Percentiles rank a stretch among this genome's conserved stretches.
These are phyloP conservation scores for Ptychoptera contaminata DNA, from an alignment of 2,888 invertebrate species.

Conservation along the genomic window DNA sequence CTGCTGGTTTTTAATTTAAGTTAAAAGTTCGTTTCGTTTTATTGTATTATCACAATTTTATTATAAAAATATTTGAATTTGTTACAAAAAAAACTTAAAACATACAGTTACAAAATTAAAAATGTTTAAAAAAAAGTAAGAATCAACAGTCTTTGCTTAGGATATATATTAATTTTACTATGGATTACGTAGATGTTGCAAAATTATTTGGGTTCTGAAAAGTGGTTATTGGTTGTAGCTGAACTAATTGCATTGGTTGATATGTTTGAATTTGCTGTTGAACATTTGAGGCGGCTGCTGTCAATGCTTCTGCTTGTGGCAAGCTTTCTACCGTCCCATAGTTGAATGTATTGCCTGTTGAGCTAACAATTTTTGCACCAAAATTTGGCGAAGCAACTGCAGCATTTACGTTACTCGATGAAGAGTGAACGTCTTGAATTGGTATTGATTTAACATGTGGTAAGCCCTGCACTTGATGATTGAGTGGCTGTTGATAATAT, in stretches of 20 bases:
- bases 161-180: not conserved
- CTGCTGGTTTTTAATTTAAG: no score
- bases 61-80: no score
- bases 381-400: not conserved
- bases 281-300: not conserved
- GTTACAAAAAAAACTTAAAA: no score
- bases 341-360: not conserved
- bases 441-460: no score
- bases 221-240: slow-evolving; percentile 3
- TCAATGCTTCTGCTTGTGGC: slow-evolving; percentile 7
- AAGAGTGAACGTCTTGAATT: not conserved
- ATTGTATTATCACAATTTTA: no score
- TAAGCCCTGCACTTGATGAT: not conserved
- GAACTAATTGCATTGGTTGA: slow-evolving; percentile 2
- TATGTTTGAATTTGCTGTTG: slow-evolving; percentile 6
- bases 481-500: not conserved
- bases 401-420: slow-evolving; percentile 4
- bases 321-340: slow-evolving; percentile 4
- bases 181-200: not conserved
- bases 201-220: no score
- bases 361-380: not conserved
- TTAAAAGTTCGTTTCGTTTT: no score
- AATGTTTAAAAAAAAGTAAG: no score
- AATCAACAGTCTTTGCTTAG: no score
- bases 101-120: no score